phyloP scores from a whole-genome alignment of 92 coral and sea anemone genomes.

The Metridium senile region DNA sequence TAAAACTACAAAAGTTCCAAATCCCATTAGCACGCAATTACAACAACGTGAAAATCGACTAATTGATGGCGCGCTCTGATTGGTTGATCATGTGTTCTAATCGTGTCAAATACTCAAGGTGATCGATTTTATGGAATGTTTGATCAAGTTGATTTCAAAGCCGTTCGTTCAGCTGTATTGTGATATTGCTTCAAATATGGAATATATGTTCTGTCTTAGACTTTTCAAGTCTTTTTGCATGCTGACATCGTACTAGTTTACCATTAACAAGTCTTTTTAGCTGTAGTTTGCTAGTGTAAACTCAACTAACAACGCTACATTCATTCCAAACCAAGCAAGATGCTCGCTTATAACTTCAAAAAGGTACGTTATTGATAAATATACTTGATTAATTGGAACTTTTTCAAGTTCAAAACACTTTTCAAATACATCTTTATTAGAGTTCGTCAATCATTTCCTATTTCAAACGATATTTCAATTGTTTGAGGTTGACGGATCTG shows the following conservation, averaged over 20 bases:
- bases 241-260: background rate
- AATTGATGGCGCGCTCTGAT: slow-evolving; percentile 40
- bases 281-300: background rate
- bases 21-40: background rate
- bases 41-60: slow-evolving; percentile 34
- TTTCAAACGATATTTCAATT: no score
- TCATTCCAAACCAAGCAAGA: background rate
- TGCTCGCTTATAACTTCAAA: slow-evolving; percentile 30
- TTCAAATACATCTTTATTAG: background rate
- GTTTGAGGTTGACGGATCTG: no score
- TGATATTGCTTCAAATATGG: background rate
- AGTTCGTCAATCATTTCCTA: background rate
- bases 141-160: slow-evolving; percentile 10
- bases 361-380: slow-evolving; percentile 3
- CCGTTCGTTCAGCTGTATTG: background rate
- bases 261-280: background rate
- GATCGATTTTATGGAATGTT: slow-evolving; percentile 5
- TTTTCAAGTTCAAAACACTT: background rate
- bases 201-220: background rate
- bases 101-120: slow-evolving; percentile 8
- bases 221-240: background rate
- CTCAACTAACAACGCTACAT: background rate
- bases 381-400: background rate
- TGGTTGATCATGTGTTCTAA: slow-evolving; percentile 29
- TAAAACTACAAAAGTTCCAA: slow-evolving; percentile 9